Evolutionary conservation across 2,888 invertebrate genomes (phyloP).

Genomic region (Drosophila ezoana): DNA sequence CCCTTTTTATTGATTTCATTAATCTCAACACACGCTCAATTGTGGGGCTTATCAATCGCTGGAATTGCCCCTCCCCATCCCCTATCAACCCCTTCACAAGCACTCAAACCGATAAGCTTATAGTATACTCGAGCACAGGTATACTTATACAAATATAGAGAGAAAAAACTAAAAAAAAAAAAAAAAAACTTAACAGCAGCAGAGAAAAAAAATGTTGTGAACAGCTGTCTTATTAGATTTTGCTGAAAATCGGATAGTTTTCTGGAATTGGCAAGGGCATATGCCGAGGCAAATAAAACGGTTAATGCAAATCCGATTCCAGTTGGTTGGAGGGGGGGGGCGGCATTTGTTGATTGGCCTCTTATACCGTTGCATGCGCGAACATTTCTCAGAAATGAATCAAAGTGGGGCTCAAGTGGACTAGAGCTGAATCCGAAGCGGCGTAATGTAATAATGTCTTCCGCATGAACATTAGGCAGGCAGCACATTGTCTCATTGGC

Average conservation of each 20-base stretch:
- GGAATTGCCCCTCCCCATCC: not conserved
- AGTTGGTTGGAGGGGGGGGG: not conserved
- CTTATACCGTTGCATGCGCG: not conserved
- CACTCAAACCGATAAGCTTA: conserved; percentile 19
- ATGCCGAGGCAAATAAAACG: not conserved
- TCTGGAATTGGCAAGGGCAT: conserved; percentile 17
- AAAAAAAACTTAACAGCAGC: not conserved
- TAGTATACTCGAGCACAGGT: not conserved
- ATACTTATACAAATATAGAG: not conserved
- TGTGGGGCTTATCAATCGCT: conserved; percentile 33
- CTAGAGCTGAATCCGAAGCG: not conserved
- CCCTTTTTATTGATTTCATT: conserved; percentile 12
- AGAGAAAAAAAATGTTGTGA: not conserved
- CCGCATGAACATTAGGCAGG: too few species aligned
- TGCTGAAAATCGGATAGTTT: not conserved
- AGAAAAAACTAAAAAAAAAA: not conserved
- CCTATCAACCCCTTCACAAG: not conserved
- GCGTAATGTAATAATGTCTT: too few species aligned
- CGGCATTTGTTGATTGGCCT: conserved; percentile 3
- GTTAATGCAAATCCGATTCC: conserved; percentile 8
- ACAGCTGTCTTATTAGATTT: conserved; percentile 10
- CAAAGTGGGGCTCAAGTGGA: conserved; percentile 4
- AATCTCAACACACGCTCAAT: conserved; percentile 13
- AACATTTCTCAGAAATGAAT: conserved; percentile 1
- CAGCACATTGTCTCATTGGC: not conserved